These are phyloP conservation scores for Aphis gossypii DNA, from an alignment of 1,140 invertebrate species.

Conservation along the genomic window DNA sequence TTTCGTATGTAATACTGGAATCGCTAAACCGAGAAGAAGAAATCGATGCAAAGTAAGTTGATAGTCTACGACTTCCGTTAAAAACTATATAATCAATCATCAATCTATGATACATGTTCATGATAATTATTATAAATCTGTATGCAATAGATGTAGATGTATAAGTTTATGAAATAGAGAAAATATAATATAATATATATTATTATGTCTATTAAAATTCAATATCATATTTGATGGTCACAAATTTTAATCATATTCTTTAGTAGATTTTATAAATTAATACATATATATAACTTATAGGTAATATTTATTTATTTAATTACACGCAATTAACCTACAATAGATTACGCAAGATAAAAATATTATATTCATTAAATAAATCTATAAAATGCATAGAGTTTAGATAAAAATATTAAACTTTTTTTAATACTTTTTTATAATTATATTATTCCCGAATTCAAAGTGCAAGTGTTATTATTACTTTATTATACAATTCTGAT, in stretches of 20 bases:
- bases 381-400: too few relatives aligned
- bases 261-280: too few relatives aligned
- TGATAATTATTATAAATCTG: neutral
- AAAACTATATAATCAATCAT: neutral
- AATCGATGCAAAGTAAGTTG: slow-evolving; percentile 61
- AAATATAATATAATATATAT: neutral
- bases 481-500: too few relatives aligned
- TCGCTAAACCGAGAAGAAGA: slow-evolving; percentile 59
- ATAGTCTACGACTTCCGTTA: slow-evolving; percentile 32
- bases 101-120: too few relatives aligned
- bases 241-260: too few relatives aligned
- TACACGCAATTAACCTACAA: too few relatives aligned
- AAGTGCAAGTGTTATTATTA: too few relatives aligned
- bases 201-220: neutral
- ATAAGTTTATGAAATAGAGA: neutral
- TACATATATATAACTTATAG: too few relatives aligned
- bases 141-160: neutral
- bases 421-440: neutral
- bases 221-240: neutral
- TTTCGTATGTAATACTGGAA: slow-evolving; percentile 63
- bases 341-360: too few relatives aligned
- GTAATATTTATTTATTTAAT: too few relatives aligned
- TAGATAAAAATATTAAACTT: neutral
- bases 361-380: too few relatives aligned
- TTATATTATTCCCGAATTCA: too few relatives aligned